Percentiles rank a stretch among this genome's conserved stretches.
Evolutionary conservation across 1,140 invertebrate genomes (phyloP).

Genomic region (Globodera ellingtonae): DNA sequence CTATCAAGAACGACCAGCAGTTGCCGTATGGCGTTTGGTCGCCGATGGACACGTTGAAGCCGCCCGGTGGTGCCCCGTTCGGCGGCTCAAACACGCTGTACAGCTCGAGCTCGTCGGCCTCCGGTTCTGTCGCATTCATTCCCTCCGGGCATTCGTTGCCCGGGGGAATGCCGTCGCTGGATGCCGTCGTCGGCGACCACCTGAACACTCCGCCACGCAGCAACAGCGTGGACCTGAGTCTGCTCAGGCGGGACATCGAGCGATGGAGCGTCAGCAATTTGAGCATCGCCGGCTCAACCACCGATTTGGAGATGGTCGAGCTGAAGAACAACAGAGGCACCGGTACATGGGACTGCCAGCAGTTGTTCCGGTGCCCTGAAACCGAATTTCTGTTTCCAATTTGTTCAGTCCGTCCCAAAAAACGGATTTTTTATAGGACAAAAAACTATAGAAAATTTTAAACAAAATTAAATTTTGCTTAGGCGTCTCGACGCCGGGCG

Average conservation of each 20-base stretch:
- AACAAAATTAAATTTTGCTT: not conserved
- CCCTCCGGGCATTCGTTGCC: slow-evolving; percentile 3
- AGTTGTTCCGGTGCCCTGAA: too few relatives aligned
- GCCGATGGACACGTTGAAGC: slow-evolving; percentile 58
- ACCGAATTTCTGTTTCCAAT: slow-evolving; percentile 3
- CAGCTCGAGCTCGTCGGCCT: not conserved
- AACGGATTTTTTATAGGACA: slow-evolving; percentile 40
- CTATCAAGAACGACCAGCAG: not conserved
- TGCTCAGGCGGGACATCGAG: slow-evolving; percentile 62
- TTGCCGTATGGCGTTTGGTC: slow-evolving; percentile 5
- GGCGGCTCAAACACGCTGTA: not conserved
- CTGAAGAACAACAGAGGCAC: slow-evolving; percentile 24
- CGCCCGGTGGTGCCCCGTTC: slow-evolving; percentile 40
- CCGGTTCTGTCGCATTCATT: not conserved
- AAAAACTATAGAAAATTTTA: not conserved
- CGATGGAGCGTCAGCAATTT: slow-evolving; percentile 59
- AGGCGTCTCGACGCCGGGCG: slow-evolving; percentile 31
- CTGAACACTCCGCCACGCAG: slow-evolving; percentile 55
- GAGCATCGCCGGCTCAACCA: slow-evolving; percentile 43
- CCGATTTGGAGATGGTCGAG: slow-evolving; percentile 5
- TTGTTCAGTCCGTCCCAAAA: slow-evolving; percentile 40
- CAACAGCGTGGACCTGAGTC: slow-evolving; percentile 63
- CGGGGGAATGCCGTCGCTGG: not conserved
- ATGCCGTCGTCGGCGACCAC: slow-evolving; percentile 17
- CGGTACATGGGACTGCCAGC: too few relatives aligned